Percentiles rank a stretch among this genome's conserved stretches.
phyloP scores from a whole-genome alignment of 2,888 invertebrate genomes.

The Papilio gigon region DNA sequence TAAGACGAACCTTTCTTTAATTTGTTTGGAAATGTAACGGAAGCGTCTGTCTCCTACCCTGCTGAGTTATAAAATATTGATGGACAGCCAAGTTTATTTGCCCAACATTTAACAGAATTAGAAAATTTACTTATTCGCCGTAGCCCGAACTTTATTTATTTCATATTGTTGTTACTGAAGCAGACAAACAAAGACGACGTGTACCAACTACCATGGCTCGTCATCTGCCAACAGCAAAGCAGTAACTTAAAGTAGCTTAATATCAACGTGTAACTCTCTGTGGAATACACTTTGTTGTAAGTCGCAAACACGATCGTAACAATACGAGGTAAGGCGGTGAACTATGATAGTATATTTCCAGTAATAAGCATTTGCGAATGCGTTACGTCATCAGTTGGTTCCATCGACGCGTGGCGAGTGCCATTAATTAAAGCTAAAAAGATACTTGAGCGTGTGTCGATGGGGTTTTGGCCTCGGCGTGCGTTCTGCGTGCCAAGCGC shows the following conservation, averaged over 20 bases:
- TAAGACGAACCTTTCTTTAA: conserved; percentile 3
- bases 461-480: conserved; percentile 23
- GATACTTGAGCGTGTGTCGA: conserved; percentile 21
- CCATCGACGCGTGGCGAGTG: not conserved
- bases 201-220: too few species aligned
- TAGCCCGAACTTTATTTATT: too few species aligned
- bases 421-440: conserved; percentile 35
- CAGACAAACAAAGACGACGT: too few species aligned
- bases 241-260: too few species aligned
- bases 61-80: not conserved
- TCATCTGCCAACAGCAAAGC: too few species aligned
- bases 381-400: not conserved
- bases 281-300: too few species aligned
- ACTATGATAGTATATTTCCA: conserved; percentile 1
- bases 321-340: not conserved
- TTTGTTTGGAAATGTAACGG: conserved; percentile 18
- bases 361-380: not conserved
- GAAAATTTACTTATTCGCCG: not conserved
- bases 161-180: too few species aligned
- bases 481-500: conserved; percentile 31
- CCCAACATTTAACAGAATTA: too few species aligned
- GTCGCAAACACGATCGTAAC: too few species aligned
- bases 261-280: too few species aligned
- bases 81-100: conserved; percentile 7
- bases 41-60: conserved; percentile 1